These are phyloP conservation scores for Andrena trimmerana DNA, from an alignment of 2,888 invertebrate genomes.

Conservation along the genomic window DNA sequence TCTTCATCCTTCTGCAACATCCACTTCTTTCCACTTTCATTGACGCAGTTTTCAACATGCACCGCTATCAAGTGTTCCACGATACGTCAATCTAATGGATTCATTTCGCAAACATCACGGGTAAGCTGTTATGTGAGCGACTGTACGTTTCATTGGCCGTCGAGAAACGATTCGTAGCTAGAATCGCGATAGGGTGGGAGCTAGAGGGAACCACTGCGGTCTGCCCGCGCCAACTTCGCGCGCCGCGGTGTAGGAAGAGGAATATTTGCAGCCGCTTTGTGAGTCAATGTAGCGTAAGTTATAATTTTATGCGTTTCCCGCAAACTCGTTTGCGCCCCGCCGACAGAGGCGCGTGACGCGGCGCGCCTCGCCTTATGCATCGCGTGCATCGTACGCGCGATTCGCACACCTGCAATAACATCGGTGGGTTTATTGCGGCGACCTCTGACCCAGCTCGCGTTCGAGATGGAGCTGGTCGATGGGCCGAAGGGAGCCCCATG, in stretches of 20 bases:
- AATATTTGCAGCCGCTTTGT: slow-evolving; percentile 53
- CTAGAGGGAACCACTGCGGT: too few relatives aligned
- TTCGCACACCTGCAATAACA: slow-evolving; percentile 68
- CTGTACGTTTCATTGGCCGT: too few relatives aligned
- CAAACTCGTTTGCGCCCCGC: slow-evolving; percentile 50
- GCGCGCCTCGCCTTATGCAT: slow-evolving; percentile 32
- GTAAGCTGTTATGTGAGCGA: too few relatives aligned
- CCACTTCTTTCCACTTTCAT: too few relatives aligned
- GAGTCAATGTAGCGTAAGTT: slow-evolving; percentile 54
- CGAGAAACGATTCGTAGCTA: too few relatives aligned
- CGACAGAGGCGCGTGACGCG: slow-evolving; percentile 35
- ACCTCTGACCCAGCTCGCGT: slow-evolving; percentile 63
- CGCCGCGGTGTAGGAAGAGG: slow-evolving; percentile 12
- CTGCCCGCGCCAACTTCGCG: slow-evolving; percentile 14
- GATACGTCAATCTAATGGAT: too few relatives aligned
- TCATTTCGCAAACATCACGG: too few relatives aligned
- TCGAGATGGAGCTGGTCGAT: slow-evolving; percentile 54
- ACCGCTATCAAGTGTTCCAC: too few relatives aligned
- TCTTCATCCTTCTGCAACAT: too few relatives aligned
- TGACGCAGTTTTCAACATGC: too few relatives aligned
- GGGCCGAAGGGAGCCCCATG: slow-evolving; percentile 54
- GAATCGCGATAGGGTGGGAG: too few relatives aligned
- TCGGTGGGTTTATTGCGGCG: slow-evolving; percentile 67
- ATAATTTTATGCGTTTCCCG: slow-evolving; percentile 64
- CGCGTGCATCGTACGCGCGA: slow-evolving; percentile 32